A percentile compares a stretch with the other conserved stretches of the same genome.
These are phyloP conservation scores for Holothuria glaberrima DNA, from an alignment of 35 echinoderm and acorn worm species.

Conservation along the genomic window DNA sequence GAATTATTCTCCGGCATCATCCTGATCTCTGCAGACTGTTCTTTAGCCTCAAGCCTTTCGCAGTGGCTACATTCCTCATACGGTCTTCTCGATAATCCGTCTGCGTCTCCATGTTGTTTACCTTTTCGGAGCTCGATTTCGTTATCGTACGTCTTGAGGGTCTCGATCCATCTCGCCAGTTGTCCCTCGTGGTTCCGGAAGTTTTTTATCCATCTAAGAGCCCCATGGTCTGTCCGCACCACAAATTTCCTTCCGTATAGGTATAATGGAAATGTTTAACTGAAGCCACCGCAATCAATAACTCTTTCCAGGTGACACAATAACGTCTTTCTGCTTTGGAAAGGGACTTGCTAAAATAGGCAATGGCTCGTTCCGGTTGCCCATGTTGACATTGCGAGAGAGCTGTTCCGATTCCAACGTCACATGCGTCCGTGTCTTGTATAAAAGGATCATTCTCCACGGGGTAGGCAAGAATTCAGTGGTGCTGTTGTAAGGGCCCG, in stretches of 20 bases:
- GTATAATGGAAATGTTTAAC: constrained; percentile 70
- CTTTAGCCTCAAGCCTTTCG: not conserved
- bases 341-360: constrained; percentile 57
- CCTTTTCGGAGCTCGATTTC: constrained; percentile 44
- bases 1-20: not conserved
- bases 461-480: too few species aligned
- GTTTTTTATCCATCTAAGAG: constrained; percentile 34
- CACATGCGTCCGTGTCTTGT: constrained; percentile 58
- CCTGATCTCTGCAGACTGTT: not conserved
- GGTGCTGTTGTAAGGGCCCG: constrained; percentile 49
- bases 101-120: constrained; percentile 61
- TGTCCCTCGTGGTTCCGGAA: constrained; percentile 72
- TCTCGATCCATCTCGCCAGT: constrained; percentile 60
- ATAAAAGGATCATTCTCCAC: constrained; percentile 32
- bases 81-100: constrained; percentile 52
- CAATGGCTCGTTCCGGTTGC: constrained; percentile 54
- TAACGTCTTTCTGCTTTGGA: constrained; percentile 61
- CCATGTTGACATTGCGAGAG: constrained; percentile 68
- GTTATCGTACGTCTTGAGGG: constrained; percentile 43
- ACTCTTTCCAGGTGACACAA: constrained; percentile 41
- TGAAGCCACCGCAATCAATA: constrained; percentile 50
- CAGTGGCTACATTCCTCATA: constrained; percentile 28
- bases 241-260: constrained; percentile 44
- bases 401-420: constrained; percentile 59
- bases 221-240: constrained; percentile 31